These are phyloP conservation scores for Zootoca vivipara DNA, from an alignment of 2,113 vertebrate species.

Conservation along the genomic window DNA sequence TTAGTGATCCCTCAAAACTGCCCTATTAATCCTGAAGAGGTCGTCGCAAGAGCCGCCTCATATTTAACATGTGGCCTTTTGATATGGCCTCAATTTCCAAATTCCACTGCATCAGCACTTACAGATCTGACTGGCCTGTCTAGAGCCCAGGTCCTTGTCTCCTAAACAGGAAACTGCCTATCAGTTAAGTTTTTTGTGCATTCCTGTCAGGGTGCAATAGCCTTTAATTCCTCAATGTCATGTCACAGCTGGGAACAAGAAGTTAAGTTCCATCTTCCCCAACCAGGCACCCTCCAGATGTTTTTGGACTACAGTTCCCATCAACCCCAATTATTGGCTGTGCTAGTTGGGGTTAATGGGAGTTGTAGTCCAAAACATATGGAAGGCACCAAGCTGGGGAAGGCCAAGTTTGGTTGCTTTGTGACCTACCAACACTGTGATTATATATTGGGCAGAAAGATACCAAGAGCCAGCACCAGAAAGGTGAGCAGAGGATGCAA, in stretches of 20 bases:
- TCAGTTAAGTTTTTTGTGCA: not conserved
- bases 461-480: not conserved
- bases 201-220: not conserved
- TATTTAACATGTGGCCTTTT: not conserved
- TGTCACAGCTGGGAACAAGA: not conserved
- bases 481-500: not conserved
- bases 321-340: no score
- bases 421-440: not conserved
- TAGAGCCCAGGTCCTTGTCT: not conserved
- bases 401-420: no score
- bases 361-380: no score
- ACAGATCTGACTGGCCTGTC: not conserved
- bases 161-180: not conserved
- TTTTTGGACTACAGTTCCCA: no score
- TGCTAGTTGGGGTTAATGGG: no score
- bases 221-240: not conserved
- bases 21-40: not conserved
- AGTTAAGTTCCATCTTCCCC: not conserved
- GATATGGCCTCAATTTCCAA: not conserved
- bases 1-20: not conserved
- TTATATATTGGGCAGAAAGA: not conserved
- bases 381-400: no score
- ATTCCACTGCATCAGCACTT: conserved; percentile 3
- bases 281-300: no score
- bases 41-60: not conserved